Base-by-base conservation (phyloP, 1,140 invertebrate species). In the Diachasma alloeum region DNA sequence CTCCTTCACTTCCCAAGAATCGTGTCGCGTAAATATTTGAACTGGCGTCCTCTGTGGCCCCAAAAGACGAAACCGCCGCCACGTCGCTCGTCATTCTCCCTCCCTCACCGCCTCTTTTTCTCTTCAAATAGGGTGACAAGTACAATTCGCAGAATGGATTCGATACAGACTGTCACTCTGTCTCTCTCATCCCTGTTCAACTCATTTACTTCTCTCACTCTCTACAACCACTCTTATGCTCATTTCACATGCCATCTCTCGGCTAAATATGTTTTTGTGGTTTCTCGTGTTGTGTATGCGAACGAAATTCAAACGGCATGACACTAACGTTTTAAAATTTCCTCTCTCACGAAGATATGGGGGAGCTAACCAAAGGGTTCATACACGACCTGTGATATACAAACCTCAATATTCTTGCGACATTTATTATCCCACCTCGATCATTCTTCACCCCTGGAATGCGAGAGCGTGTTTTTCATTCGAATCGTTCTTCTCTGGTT, bases 81-180 rank as follows among this genome's bases (percentile, higher is more conserved):
- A 44, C 19, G 59, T 48, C 36, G 19, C 10, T 31, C 70, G n/a
- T 22, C 42, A 17, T 42, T 39, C 17, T 17, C 22, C 36, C 17
- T 74, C 42, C 4, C 39, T 42, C 39, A 42, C 39, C 13, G 3
- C 10, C 39, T 42, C 39, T 19, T 53, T 19, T 53, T 53, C 56
- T 44, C 36, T 26, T 74, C 37, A 74, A 75, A 46, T 59, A 67
- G 42, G 67, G 24, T 69, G 66, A 75, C 63, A 75, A 69, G 37
- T 69, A 24, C 44, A 75, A 75, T 75, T 75, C 74, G 44, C 36
- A 42, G 67, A 75, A 75, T 37, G 67, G 19, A 75, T 75, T 75
- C 74, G 74, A 75, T 75, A 17, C 67, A 75, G 44, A 68, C 19
- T 70, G 22, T 53, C 15, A 10, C 67, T 26, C 42, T 36, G n/a